These are phyloP conservation scores for Pardalotus punctatus DNA, from an alignment of 2,113 vertebrate genomes.

Conservation along the genomic window DNA sequence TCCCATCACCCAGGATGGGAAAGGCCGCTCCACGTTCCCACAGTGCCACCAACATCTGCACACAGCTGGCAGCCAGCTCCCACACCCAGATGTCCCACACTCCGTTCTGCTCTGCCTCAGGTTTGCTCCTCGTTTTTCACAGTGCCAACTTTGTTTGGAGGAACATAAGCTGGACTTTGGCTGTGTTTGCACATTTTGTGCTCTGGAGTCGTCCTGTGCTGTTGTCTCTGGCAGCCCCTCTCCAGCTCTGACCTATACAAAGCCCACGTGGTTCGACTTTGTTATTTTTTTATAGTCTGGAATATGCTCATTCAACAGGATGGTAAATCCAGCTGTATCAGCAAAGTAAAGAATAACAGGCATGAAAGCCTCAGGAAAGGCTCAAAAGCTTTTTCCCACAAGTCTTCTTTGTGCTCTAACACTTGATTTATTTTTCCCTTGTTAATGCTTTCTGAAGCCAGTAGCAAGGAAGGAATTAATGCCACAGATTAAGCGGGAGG, in stretches of 20 bases:
- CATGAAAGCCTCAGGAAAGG: conserved; percentile 51
- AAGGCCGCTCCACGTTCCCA: background rate
- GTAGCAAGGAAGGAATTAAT: conserved; percentile 58
- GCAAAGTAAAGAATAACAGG: conserved; percentile 61
- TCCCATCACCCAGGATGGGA: background rate
- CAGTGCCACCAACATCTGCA: background rate
- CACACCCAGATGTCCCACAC: background rate
- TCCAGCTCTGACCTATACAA: conserved; percentile 34
- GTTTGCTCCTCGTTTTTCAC: too few relatives aligned
- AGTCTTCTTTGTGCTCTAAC: conserved; percentile 51
- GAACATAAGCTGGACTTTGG: background rate
- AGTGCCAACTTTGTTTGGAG: background rate
- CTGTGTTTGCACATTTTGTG: background rate
- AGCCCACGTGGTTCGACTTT: conserved; percentile 17
- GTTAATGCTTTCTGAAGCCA: conserved; percentile 54
- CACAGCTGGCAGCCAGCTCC: conserved; percentile 19
- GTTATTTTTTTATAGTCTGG: conserved; percentile 41
- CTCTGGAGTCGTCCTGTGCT: background rate
- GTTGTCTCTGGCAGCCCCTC: conserved; percentile 28
- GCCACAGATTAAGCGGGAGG: background rate
- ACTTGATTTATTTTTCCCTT: conserved; percentile 63
- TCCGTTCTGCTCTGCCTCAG: background rate
- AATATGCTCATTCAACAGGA: conserved; percentile 58
- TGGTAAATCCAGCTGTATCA: conserved; percentile 61
- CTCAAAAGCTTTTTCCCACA: conserved; percentile 60